Evolutionary conservation across 2,113 vertebrate species (phyloP).

Genomic region (Gallinago jamesoni): DNA sequence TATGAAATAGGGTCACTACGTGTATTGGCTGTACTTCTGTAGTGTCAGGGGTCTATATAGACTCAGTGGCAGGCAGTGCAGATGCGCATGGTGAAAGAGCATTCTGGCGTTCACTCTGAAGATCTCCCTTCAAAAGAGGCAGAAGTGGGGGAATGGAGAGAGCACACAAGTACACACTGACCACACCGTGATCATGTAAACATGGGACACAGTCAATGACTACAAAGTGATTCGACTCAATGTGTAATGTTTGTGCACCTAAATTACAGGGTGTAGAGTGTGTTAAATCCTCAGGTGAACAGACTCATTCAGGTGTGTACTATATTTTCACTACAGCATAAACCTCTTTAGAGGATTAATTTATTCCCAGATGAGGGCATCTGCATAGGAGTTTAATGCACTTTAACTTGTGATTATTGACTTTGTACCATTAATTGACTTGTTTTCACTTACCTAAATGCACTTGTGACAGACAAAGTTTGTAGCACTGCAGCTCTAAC

Average conservation of each 20-base stretch:
- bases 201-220: no score
- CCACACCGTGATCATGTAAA: neutral
- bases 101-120: neutral
- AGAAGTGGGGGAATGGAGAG: neutral
- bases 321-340: neutral
- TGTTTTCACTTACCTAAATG: neutral
- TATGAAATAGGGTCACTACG: neutral
- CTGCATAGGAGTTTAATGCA: neutral
- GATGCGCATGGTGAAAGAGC: neutral
- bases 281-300: neutral
- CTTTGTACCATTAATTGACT: neutral
- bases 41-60: no score
- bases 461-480: neutral
- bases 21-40: neutral
- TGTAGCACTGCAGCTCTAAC: neutral
- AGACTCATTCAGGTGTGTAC: neutral
- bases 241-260: neutral
- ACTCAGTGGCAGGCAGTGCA: neutral
- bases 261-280: neutral
- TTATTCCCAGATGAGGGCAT: neutral
- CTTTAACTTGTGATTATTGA: neutral
- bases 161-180: neutral
- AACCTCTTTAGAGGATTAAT: neutral
- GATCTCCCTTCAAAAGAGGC: neutral
- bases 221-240: neutral